Percentiles rank a stretch among this genome's conserved stretches.
Conservation (phyloP, 2,113 vertebrate species). For the Megaleporinus macrocephalus region DNA sequence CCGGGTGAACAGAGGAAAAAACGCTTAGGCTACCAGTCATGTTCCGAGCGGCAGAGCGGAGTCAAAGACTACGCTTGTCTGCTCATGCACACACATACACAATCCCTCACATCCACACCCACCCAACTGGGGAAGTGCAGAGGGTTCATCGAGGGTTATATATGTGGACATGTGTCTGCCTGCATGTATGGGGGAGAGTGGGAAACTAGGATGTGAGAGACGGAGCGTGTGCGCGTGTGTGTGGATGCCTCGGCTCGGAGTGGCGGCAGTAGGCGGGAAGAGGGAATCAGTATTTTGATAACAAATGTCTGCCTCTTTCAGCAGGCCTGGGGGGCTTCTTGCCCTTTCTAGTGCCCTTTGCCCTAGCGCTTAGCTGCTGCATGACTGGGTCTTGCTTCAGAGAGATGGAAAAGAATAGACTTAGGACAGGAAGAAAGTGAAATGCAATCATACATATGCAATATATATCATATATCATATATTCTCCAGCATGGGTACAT, state of each 20-base stretch:
- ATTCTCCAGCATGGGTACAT: too few relatives aligned
- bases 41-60: constrained; percentile 76
- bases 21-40: constrained; percentile 76
- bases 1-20: constrained; percentile 75
- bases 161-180: constrained; percentile 75
- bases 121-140: constrained; percentile 65
- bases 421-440: background rate
- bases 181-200: constrained; percentile 43
- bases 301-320: background rate
- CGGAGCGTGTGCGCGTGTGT: background rate
- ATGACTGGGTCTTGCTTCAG: background rate
- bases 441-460: background rate
- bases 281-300: constrained; percentile 11
- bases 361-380: background rate
- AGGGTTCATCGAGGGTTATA: constrained; percentile 80
- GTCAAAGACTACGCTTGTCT: constrained; percentile 78
- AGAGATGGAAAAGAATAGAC: background rate
- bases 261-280: background rate
- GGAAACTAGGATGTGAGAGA: background rate
- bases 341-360: background rate
- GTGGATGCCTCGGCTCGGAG: background rate
- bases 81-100: constrained; percentile 71
- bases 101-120: constrained; percentile 72
- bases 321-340: background rate
- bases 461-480: too few relatives aligned